Evolutionary conservation across 2,113 vertebrate species (phyloP).

Genomic region (Pitta sordida): DNA sequence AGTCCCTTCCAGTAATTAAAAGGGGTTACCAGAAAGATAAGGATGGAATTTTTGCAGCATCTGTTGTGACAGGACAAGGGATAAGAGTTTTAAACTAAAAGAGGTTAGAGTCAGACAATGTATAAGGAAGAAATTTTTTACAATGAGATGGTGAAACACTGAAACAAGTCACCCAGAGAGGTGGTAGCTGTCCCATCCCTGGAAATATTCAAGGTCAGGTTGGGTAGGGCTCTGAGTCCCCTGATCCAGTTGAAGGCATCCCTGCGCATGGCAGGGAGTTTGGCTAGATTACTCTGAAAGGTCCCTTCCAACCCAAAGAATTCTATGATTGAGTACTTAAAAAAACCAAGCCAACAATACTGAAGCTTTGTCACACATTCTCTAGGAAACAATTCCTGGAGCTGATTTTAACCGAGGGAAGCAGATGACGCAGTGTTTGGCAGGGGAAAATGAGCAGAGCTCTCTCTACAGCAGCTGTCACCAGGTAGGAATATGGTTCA

Average conservation of each 20-base stretch:
- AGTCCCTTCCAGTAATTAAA: background rate
- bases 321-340: background rate
- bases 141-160: too few relatives aligned
- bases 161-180: background rate
- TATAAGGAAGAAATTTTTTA: background rate
- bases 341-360: background rate
- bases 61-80: rapidly evolving
- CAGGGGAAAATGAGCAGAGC: background rate
- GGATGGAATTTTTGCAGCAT: background rate
- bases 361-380: background rate
- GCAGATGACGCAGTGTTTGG: background rate
- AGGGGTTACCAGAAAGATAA: background rate
- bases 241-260: background rate
- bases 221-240: background rate
- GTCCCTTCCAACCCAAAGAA: background rate
- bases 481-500: background rate
- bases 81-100: background rate
- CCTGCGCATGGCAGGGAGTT: background rate
- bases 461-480: background rate
- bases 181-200: background rate
- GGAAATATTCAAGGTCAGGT: background rate
- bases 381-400: background rate
- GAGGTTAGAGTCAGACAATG: background rate
- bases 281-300: background rate
- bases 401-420: background rate